Evolutionary conservation across 2,113 vertebrate genomes (phyloP), one percentile per base, ranked within the genome.

Genomic region (Aphyosemion australe): DNA sequence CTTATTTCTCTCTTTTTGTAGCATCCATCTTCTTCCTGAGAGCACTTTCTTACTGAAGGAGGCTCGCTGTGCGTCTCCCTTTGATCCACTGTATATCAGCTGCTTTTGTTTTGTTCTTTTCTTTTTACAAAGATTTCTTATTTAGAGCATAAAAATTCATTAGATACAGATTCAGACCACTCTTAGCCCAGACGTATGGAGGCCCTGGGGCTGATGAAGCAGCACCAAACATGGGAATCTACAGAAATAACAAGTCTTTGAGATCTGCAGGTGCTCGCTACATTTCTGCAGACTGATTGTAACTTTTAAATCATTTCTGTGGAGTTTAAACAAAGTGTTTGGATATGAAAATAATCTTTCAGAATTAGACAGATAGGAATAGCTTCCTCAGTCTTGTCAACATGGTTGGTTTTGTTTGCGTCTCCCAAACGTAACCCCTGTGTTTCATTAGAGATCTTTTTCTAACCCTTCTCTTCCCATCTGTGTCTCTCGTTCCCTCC

Each of bases 61-160:
- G 52, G 9, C 53, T 47, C 12, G 56, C 31, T 54, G 55, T 16
- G 2, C 54, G 62, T 12, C 41, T 45, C 60, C 57, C 67, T 37
- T 56, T 43, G 11, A 64, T 72, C 62, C 43, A 12, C 82, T 78
- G 63, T 51, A 69, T 58, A 60, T 82, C 79, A 78, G 74, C 47
- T 34, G 21, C 18, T 79, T 79, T 67, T 51, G 49, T 42, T 58
- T 65, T 74, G 72, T 69, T 26, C 26, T 26, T 26, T 4, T 2
- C 26, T 26, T 26, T 41, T 18, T 70, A 61, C 60, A 65, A 79
- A 72, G 65, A 69, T 54, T 79, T 82, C 12, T 82, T 83, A 83
- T 84, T 82, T 78, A 55, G 76, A 74, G 75, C 68, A 75, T 69
- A 84, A 80, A 82, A 71, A 86, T 84, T 74, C 77, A 80, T 86